Conservation (phyloP, 2,888 invertebrate genomes). For the Thecocarcelia acutangulata region DNA sequence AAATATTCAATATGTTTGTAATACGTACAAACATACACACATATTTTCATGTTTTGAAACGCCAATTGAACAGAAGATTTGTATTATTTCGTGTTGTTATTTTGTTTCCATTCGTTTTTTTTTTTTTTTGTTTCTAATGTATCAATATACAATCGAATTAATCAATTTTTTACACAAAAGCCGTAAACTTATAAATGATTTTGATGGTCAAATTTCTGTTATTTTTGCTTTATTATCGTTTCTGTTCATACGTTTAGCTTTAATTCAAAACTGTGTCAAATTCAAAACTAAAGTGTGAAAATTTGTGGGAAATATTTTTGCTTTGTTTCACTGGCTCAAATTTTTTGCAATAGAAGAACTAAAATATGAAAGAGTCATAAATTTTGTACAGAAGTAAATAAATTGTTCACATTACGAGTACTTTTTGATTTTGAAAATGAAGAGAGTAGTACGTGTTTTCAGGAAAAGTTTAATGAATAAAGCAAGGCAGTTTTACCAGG, state of each 20-base stretch:
- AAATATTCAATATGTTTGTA: neutral
- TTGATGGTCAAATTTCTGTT: constrained; percentile 63
- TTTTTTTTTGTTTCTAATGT: neutral
- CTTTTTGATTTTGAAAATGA: no score
- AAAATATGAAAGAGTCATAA: neutral
- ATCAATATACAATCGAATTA: constrained; percentile 28
- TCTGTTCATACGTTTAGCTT: constrained; percentile 24
- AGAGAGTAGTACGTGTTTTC: no score
- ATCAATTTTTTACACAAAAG: constrained; percentile 47
- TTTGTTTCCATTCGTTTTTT: constrained; percentile 1
- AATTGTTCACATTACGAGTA: no score
- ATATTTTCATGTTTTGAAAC: constrained; percentile 47
- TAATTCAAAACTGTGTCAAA: constrained; percentile 40
- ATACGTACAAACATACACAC: constrained; percentile 9
- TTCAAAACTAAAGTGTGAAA: constrained; percentile 33
- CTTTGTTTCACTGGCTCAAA: constrained; percentile 9
- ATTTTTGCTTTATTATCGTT: neutral
- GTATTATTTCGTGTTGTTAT: constrained; percentile 20
- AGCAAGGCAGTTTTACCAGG: no score
- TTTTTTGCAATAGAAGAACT: neutral
- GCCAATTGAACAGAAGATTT: constrained; percentile 46
- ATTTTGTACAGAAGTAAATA: no score
- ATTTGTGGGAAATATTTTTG: constrained; percentile 37
- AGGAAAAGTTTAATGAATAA: no score
- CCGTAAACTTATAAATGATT: constrained; percentile 42